A percentile compares a stretch with the other conserved stretches of the same genome.
Evolutionary conservation across 2,797 vertebrate species (phyloP).

Genomic region (Podarcis lilfordi): DNA sequence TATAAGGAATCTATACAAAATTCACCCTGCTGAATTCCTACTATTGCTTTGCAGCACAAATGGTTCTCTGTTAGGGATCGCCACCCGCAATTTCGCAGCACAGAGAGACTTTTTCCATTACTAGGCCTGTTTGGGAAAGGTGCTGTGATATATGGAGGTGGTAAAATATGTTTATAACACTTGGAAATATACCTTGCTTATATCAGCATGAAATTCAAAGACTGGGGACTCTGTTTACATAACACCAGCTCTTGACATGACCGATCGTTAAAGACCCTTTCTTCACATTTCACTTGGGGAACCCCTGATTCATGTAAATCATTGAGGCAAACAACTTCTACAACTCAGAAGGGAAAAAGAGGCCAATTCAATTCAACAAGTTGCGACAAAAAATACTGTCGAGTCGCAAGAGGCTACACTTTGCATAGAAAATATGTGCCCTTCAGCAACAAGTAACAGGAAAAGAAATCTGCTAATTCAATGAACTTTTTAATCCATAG

Average conservation of each 20-base stretch:
- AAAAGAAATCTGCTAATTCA: slow-evolving; percentile 29
- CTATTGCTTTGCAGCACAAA: neutral
- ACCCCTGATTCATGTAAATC: neutral
- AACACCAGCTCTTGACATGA: neutral
- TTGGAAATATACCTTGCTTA: neutral
- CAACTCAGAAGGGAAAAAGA: slow-evolving; percentile 31
- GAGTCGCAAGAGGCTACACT: slow-evolving; percentile 23
- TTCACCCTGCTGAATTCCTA: neutral
- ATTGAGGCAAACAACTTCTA: neutral
- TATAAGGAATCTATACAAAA: slow-evolving; percentile 15
- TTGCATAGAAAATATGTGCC: slow-evolving; percentile 45
- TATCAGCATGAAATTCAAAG: neutral
- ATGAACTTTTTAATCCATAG: neutral
- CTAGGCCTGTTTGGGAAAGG: neutral
- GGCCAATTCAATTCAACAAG: slow-evolving; percentile 6
- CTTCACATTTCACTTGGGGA: neutral
- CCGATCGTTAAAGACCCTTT: neutral
- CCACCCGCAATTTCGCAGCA: neutral
- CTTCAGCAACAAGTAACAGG: slow-evolving; percentile 10
- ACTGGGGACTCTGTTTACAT: neutral
- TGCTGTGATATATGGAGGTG: neutral
- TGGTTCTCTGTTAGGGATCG: slow-evolving; percentile 1
- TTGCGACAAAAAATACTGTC: slow-evolving; percentile 30
- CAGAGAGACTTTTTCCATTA: neutral
- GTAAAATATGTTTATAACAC: slow-evolving; percentile 4